phyloP scores from a whole-genome alignment of 2,113 vertebrate species.

The Oxyruncus cristatus region DNA sequence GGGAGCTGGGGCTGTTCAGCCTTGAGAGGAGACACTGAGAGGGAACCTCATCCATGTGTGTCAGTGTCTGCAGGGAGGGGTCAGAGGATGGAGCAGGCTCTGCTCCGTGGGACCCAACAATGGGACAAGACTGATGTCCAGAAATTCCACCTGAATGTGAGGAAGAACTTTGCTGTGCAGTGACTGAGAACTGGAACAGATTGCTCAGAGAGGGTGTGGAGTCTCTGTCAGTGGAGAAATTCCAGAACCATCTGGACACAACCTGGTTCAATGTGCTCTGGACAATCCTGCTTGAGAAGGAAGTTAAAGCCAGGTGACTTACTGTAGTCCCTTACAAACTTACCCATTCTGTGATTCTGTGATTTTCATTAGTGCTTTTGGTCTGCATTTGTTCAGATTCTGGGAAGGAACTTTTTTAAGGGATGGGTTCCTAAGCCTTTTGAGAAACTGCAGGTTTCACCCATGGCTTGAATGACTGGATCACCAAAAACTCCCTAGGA shows the following conservation, averaged over 20 bases:
- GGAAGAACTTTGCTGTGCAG: background rate
- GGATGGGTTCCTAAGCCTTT: background rate
- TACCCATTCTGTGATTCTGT: background rate
- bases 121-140: background rate
- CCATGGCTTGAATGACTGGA: background rate
- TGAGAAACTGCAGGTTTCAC: background rate
- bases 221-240: background rate
- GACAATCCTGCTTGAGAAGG: background rate
- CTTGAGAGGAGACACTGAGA: background rate
- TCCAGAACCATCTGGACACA: background rate
- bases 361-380: fast-evolving
- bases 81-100: background rate
- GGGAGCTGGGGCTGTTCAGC: background rate
- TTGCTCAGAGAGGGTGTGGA: background rate
- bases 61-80: background rate
- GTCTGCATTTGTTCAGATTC: background rate
- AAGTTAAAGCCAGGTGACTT: fast-evolving
- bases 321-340: fast-evolving
- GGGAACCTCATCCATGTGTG: fast-evolving
- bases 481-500: background rate
- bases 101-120: fast-evolving
- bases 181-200: background rate
- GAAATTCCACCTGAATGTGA: fast-evolving
- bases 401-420: background rate
- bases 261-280: background rate